A percentile compares a stretch with the other conserved stretches of the same genome.
Conservation (phyloP, 2,113 vertebrate genomes). For the Cariama cristata region DNA sequence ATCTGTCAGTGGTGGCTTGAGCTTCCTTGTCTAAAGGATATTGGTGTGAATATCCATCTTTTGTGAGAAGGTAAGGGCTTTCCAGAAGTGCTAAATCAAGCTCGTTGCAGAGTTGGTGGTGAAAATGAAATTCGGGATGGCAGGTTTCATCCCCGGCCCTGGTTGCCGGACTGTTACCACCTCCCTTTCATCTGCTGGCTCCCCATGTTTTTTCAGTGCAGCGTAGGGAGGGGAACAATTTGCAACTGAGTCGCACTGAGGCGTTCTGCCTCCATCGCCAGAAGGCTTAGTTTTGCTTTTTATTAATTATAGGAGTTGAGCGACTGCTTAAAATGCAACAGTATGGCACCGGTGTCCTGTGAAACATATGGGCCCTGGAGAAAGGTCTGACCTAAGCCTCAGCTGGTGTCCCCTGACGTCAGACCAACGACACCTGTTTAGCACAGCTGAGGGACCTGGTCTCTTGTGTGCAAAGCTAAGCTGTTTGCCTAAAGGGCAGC, state of each 20-base stretch:
- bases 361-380: neutral
- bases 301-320: neutral
- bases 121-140: neutral
- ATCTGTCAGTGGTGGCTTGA: neutral
- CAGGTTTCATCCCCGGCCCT: neutral
- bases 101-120: neutral
- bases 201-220: neutral
- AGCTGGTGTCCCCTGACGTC: neutral
- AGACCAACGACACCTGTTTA: neutral
- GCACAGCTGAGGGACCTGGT: neutral
- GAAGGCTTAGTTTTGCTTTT: neutral
- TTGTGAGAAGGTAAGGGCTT: neutral
- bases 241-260: rapidly evolving
- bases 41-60: neutral
- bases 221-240: neutral
- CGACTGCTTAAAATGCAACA: neutral
- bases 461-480: neutral
- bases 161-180: neutral
- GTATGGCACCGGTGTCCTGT: rapidly evolving
- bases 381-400: neutral
- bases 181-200: neutral
- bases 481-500: neutral
- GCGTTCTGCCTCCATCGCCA: neutral
- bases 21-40: neutral
- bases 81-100: neutral